Percentiles rank a stretch among this genome's conserved stretches.
phyloP scores from a whole-genome alignment of 1,140 invertebrate species.

The Drosophila insularis region DNA sequence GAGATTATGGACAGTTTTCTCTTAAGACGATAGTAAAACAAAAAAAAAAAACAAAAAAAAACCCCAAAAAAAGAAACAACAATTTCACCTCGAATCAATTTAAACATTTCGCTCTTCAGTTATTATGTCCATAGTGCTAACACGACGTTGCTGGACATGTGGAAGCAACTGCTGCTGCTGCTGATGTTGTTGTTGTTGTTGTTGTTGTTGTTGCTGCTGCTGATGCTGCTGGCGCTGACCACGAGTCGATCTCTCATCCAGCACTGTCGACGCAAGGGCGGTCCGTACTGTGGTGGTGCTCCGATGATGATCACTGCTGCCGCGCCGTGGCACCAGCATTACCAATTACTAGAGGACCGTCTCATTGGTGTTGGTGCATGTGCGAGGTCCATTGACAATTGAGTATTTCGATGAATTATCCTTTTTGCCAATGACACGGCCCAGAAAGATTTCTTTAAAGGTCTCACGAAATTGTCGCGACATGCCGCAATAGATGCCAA shows the following conservation, averaged over 20 bases:
- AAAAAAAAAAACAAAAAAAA: too few species aligned
- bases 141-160: slow-evolving; percentile 44
- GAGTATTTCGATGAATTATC: slow-evolving; percentile 90
- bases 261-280: slow-evolving; percentile 19
- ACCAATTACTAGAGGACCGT: slow-evolving; percentile 88
- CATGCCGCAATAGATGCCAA: slow-evolving; percentile 98
- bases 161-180: not conserved
- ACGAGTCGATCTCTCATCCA: not conserved
- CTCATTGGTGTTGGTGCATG: slow-evolving; percentile 92
- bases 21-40: not conserved
- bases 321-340: slow-evolving; percentile 75
- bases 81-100: not conserved
- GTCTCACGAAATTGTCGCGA: slow-evolving; percentile 96
- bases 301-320: slow-evolving; percentile 67
- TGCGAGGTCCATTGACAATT: slow-evolving; percentile 90
- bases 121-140: slow-evolving; percentile 69
- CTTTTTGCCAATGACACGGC: slow-evolving; percentile 85
- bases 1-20: not conserved
- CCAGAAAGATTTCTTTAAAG: slow-evolving; percentile 93
- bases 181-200: slow-evolving; percentile 20
- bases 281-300: slow-evolving; percentile 38
- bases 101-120: slow-evolving; percentile 66
- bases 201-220: slow-evolving; percentile 45
- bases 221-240: slow-evolving; percentile 46
- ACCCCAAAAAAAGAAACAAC: too few species aligned